A percentile compares a stretch with the other conserved stretches of the same genome.
These are phyloP conservation scores for Brachypodius melanocephalos DNA, from an alignment of 2,113 vertebrate genomes.

Conservation along the genomic window DNA sequence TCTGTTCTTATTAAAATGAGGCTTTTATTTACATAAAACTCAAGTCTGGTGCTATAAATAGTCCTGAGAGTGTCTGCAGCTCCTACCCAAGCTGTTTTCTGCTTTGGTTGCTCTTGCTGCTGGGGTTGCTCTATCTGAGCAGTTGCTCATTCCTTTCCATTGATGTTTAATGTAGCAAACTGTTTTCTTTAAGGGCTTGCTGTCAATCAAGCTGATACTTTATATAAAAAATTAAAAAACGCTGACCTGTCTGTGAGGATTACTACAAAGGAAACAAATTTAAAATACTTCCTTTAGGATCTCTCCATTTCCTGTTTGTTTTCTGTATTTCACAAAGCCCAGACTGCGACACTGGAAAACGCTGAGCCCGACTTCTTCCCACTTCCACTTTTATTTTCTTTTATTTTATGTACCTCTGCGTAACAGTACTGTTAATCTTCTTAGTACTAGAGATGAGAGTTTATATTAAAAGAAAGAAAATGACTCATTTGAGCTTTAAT, in stretches of 20 bases:
- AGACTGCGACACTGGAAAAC: background rate
- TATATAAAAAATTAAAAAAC: background rate
- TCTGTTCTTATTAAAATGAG: background rate
- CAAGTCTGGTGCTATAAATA: background rate
- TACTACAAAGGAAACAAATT: background rate
- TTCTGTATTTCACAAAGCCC: background rate
- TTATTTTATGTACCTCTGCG: background rate
- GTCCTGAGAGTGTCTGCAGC: background rate
- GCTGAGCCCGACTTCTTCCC: background rate
- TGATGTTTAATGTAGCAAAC: background rate
- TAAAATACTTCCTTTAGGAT: background rate
- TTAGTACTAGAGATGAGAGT: background rate
- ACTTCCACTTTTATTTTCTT: background rate
- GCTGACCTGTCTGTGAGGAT: background rate
- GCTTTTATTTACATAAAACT: background rate
- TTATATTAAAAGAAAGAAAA: background rate
- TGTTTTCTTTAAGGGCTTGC: background rate
- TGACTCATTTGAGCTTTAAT: background rate
- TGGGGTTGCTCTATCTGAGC: background rate
- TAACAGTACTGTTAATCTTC: background rate
- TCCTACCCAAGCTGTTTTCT: background rate
- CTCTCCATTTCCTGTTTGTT: background rate
- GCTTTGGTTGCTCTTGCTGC: constrained; percentile 25
- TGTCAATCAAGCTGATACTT: background rate
- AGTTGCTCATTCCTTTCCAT: background rate